Conservation (phyloP, 2,797 vertebrate genomes). For the Phataginus tetradactyla region DNA sequence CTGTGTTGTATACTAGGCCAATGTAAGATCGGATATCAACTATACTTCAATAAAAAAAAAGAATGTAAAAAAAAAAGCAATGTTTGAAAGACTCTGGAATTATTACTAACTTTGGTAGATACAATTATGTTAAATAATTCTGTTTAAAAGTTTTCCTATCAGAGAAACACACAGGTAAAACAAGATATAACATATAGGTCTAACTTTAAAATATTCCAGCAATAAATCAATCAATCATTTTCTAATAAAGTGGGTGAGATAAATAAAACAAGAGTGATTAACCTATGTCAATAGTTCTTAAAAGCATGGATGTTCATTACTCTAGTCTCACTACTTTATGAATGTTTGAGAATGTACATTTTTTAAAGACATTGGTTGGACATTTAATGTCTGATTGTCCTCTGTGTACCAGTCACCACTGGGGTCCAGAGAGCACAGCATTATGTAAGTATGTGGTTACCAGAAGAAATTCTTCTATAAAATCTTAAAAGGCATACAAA, state of each 20-base stretch:
- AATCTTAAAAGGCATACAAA: not conserved
- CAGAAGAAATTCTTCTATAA: not conserved
- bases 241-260: not conserved
- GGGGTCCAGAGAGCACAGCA: not conserved
- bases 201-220: not conserved
- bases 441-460: not conserved
- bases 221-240: not conserved
- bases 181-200: not conserved
- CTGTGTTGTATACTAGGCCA: no score
- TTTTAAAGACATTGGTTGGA: not conserved
- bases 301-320: not conserved
- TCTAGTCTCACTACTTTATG: not conserved
- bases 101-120: not conserved
- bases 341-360: conserved; percentile 1
- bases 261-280: not conserved
- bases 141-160: not conserved
- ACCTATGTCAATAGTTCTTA: not conserved
- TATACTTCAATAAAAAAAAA: no score
- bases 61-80: not conserved
- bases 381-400: not conserved
- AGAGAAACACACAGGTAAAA: not conserved
- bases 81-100: not conserved
- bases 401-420: not conserved
- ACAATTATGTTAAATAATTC: not conserved
- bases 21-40: no score